phyloP scores from a whole-genome alignment of 53 echinoderm and acorn worm species.

The Pentamera pediparva region DNA sequence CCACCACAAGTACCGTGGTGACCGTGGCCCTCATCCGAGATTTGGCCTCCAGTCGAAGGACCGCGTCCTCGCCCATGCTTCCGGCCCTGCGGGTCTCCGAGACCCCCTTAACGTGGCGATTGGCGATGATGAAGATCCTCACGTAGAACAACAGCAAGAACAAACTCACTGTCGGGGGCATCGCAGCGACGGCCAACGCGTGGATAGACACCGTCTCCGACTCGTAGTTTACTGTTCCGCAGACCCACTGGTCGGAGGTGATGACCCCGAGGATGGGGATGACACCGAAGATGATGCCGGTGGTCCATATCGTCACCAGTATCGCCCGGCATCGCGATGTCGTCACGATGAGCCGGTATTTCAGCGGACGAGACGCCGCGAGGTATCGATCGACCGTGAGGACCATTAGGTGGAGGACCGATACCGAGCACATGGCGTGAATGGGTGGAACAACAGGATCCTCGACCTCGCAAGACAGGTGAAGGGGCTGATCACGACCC shows the following conservation, averaged over 20 bases:
- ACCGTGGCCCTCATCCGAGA: neutral
- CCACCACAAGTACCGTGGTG: constrained; percentile 1
- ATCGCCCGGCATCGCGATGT: neutral
- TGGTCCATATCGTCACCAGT: neutral
- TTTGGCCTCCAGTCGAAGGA: neutral
- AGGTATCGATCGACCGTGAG: constrained; percentile 15
- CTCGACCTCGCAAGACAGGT: constrained; percentile 7
- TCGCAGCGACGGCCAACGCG: neutral
- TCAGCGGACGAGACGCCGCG: constrained; percentile 3
- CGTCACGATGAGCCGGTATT: constrained; percentile 6
- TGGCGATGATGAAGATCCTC: constrained; percentile 1
- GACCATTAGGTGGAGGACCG: neutral
- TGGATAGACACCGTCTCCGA: neutral
- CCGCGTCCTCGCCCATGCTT: neutral
- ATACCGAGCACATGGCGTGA: neutral
- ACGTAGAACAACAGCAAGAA: neutral
- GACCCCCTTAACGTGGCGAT: neutral
- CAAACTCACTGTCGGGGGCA: neutral
- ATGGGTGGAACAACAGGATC: neutral
- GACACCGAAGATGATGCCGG: neutral
- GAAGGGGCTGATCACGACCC: constrained; percentile 6
- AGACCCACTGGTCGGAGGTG: constrained; percentile 8
- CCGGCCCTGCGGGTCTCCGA: neutral
- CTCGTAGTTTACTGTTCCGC: constrained; percentile 6
- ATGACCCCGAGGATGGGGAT: neutral